Evolutionary conservation across 2,113 vertebrate species (phyloP), one percentile per base, ranked within the genome.

Genomic region (Calonectris borealis): DNA sequence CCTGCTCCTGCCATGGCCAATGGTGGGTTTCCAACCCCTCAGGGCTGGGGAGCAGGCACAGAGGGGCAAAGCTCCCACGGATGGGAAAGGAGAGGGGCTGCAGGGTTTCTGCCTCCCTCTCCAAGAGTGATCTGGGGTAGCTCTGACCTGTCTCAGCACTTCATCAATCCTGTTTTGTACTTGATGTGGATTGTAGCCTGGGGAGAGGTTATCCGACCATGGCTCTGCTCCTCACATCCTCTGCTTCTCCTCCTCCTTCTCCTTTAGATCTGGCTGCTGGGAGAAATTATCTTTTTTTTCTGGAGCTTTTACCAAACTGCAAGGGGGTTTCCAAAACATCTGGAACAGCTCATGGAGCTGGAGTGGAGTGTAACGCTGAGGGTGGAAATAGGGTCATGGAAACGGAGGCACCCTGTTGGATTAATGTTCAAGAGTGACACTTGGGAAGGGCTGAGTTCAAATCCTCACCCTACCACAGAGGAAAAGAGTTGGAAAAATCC

Each of bases 281-380:
- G 83, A 95, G 61, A 73, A 88, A 78, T 94, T n/a, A 60, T 73
- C 11, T 62, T 86, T 75, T 75, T 71, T 90, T 90, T 92, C 75
- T 87, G 71, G 75, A 96, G 91, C 42, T 83, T 94, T 93, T 64
- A 95, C 87, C 76, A 68, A 88, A 87, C 65, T 81, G 69, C 44
- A 86, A 90, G 83, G 92, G 81, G 34, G 22, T 92, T 95, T 94
- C 85, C 91, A 87, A 96, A 94, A 97, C 97, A 98, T 98, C 97
- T 98, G 97, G 97, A 97, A 98, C 52, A 95, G 86, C 95, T 97
- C 95, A 96, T 40, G 66, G 79, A 62, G 80, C 86, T 91, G 85
- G 86, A 96, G 94, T 72, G 86, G 61, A 94, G 79, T 44, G 54
- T 83, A 83, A 93, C 4, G 0, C 94, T 88, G 90, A 90, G 96